Percentiles rank a stretch among this genome's conserved stretches.
Evolutionary conservation across 2,113 vertebrate genomes (phyloP).

Genomic region (Hystrix brachyura): DNA sequence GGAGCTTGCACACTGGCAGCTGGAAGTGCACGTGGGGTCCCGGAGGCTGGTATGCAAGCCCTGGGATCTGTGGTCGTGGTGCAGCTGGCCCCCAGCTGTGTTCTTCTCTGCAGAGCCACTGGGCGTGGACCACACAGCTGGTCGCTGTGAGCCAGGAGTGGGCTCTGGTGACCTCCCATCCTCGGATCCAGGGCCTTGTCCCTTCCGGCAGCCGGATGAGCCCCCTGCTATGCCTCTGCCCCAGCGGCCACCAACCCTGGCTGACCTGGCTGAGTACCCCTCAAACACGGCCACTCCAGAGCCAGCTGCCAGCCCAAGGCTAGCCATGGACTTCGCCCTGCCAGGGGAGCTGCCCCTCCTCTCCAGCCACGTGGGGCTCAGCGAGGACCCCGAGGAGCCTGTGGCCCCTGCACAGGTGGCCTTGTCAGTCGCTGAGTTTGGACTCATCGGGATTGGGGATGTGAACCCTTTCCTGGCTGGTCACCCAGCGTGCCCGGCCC

Average conservation of each 20-base stretch:
- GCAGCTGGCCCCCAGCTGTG: accelerated
- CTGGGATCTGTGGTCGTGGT: neutral
- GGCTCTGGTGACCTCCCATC: neutral
- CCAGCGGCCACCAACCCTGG: slow-evolving; percentile 62
- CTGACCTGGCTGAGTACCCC: slow-evolving; percentile 85
- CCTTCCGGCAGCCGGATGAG: slow-evolving; percentile 79
- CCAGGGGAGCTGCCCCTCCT: slow-evolving; percentile 86
- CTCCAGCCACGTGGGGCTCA: slow-evolving; percentile 83
- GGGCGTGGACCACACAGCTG: slow-evolving; percentile 75
- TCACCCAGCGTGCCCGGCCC: slow-evolving; percentile 85
- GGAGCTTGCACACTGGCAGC: neutral
- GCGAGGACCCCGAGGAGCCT: slow-evolving; percentile 80
- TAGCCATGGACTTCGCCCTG: slow-evolving; percentile 87
- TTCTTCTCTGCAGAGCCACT: slow-evolving; percentile 77
- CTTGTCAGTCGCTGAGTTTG: slow-evolving; percentile 91
- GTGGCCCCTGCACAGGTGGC: slow-evolving; percentile 88
- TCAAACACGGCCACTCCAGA: slow-evolving; percentile 81
- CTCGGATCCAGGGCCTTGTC: slow-evolving; percentile 56
- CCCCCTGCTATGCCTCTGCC: neutral
- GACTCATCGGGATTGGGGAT: slow-evolving; percentile 90
- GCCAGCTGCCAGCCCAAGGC: slow-evolving; percentile 69
- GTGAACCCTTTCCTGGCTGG: slow-evolving; percentile 91
- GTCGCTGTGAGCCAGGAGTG: slow-evolving; percentile 77
- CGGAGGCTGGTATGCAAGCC: neutral
- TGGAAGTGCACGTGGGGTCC: neutral